Conservation (phyloP, 2,113 vertebrate genomes). For the Globicephala melas region DNA sequence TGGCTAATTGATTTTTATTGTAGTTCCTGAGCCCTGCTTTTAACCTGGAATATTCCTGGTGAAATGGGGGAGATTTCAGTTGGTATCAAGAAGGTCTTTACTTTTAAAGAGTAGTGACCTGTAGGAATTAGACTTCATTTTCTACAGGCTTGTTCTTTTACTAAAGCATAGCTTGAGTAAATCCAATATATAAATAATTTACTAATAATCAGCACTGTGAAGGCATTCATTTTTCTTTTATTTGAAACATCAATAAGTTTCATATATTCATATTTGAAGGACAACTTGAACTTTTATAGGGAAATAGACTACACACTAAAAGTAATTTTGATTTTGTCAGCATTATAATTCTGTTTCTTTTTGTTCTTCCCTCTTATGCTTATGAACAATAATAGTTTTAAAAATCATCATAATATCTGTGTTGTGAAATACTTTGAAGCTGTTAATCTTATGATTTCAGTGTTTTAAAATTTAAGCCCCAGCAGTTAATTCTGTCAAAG, state of each 20-base stretch:
- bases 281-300: slow-evolving; percentile 29
- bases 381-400: not conserved
- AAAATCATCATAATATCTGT: not conserved
- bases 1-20: not conserved
- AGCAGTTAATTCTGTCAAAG: slow-evolving; percentile 13
- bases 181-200: slow-evolving; percentile 9
- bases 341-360: not conserved
- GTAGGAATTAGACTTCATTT: not conserved
- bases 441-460: slow-evolving; percentile 16
- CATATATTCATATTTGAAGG: slow-evolving; percentile 38
- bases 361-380: not conserved
- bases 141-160: slow-evolving; percentile 8
- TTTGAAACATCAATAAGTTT: not conserved
- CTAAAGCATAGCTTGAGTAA: not conserved
- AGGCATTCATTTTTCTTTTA: slow-evolving; percentile 17
- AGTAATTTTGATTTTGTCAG: slow-evolving; percentile 16
- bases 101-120: not conserved
- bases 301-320: not conserved
- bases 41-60: not conserved
- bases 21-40: not conserved
- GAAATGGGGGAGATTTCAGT: not conserved
- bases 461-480: slow-evolving; percentile 33
- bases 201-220: not conserved
- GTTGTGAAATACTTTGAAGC: slow-evolving; percentile 6
- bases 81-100: not conserved